Evolutionary conservation across 2,797 vertebrate species (phyloP).

Genomic region (Notamacropus eugenii): DNA sequence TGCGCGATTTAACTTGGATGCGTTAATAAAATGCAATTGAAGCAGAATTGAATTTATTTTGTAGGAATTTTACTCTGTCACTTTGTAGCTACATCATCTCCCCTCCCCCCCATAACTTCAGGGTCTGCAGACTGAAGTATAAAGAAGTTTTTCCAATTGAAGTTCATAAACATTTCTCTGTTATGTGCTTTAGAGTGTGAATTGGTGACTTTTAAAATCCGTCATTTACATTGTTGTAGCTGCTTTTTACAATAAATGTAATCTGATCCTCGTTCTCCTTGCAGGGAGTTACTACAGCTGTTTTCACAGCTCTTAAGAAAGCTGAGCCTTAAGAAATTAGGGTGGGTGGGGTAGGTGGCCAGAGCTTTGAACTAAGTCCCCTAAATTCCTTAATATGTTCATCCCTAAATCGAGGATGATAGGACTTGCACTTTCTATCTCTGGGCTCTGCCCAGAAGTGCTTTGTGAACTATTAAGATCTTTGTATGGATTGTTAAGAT

Average conservation of each 20-base stretch:
- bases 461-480: neutral
- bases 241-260: neutral
- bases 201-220: neutral
- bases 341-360: neutral
- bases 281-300: neutral
- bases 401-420: neutral
- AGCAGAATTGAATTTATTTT: neutral
- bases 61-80: neutral
- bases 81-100: neutral
- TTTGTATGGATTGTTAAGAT: neutral
- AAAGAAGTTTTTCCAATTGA: neutral
- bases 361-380: neutral
- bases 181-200: neutral
- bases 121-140: neutral
- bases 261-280: neutral
- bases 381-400: neutral
- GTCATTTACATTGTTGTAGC: neutral
- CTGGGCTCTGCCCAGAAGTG: neutral
- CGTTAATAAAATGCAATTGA: neutral
- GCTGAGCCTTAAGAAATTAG: neutral
- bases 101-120: neutral
- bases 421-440: neutral
- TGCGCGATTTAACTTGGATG: neutral
- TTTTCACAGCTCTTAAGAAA: neutral
- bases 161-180: neutral